phyloP scores from a whole-genome alignment of 2,113 vertebrate species.

The Paraplagusia blochii region DNA sequence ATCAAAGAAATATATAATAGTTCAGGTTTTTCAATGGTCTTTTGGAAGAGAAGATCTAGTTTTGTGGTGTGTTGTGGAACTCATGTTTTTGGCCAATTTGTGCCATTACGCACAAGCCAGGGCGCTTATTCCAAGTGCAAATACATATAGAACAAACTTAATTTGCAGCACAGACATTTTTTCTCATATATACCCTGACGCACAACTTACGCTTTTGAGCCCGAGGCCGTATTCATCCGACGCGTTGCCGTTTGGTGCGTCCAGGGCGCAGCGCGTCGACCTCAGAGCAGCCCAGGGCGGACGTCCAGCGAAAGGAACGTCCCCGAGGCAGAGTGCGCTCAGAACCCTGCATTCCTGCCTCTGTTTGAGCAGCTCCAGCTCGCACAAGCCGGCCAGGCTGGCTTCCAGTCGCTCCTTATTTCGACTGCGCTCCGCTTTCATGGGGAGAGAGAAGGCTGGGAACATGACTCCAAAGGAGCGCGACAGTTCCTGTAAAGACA shows the following conservation, averaged over 20 bases:
- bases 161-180: background rate
- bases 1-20: too few species aligned
- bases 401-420: conserved; percentile 73
- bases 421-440: conserved; percentile 65
- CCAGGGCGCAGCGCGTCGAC: conserved; percentile 18
- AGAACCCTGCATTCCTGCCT: conserved; percentile 67
- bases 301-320: conserved; percentile 24
- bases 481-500: conserved; percentile 6
- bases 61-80: too few species aligned
- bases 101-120: background rate
- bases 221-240: conserved; percentile 18
- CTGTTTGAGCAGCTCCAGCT: conserved; percentile 73
- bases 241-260: conserved; percentile 21
- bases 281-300: conserved; percentile 48
- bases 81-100: background rate
- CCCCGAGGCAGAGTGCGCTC: conserved; percentile 62
- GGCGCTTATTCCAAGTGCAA: background rate
- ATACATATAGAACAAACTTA: too few species aligned
- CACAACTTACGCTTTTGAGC: conserved; percentile 56
- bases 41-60: background rate
- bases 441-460: conserved; percentile 51
- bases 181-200: background rate
- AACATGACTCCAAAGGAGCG: conserved; percentile 43
- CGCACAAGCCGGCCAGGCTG: conserved; percentile 68
- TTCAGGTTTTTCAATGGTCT: too few species aligned